A percentile compares a stretch with the other conserved stretches of the same genome.
These are phyloP conservation scores for Pteronura brasiliensis DNA, from an alignment of 2,113 vertebrate species.

Conservation along the genomic window DNA sequence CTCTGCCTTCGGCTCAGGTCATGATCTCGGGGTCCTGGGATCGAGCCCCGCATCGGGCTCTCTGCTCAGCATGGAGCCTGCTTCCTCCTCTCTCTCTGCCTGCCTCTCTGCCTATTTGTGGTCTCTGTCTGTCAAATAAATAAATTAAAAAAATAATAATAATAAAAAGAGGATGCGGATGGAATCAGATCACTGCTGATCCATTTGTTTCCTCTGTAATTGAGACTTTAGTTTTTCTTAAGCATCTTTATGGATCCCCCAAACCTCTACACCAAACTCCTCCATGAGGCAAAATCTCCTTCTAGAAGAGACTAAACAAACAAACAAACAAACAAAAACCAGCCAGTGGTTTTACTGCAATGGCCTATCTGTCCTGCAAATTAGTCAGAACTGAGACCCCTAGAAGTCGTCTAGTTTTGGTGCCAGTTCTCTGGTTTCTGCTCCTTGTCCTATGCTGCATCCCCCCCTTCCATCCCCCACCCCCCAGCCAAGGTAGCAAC, in stretches of 20 bases:
- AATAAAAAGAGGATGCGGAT: background rate
- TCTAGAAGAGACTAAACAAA: background rate
- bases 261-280: background rate
- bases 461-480: too few relatives aligned
- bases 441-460: background rate
- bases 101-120: too few relatives aligned
- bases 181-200: background rate
- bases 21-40: too few relatives aligned
- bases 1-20: too few relatives aligned
- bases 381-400: background rate
- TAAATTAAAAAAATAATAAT: too few relatives aligned
- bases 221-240: background rate
- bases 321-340: too few relatives aligned
- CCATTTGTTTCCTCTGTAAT: background rate
- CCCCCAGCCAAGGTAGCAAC: background rate
- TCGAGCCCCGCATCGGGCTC: too few relatives aligned
- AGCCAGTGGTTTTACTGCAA: background rate
- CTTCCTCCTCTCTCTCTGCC: too few relatives aligned
- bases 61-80: too few relatives aligned
- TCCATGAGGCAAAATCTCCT: background rate
- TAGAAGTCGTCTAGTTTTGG: background rate
- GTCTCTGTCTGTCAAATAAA: too few relatives aligned
- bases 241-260: background rate
- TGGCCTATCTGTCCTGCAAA: background rate
- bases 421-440: slow-evolving; percentile 10